Evolutionary conservation across 2,888 invertebrate species (phyloP).

Genomic region (Thereva unica): DNA sequence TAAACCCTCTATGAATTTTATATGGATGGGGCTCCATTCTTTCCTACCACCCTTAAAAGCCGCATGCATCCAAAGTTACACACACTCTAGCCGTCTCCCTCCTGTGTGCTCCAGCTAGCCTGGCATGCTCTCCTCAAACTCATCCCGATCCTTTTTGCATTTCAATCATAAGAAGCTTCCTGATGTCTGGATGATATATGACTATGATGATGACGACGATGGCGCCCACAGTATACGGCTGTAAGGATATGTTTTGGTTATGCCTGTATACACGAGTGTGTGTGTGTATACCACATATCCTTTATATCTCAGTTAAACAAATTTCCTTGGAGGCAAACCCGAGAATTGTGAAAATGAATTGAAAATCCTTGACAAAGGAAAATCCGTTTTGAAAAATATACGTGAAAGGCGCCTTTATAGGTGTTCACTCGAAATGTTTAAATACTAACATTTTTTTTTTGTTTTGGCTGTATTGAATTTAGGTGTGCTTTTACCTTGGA

Average conservation of each 20-base stretch:
- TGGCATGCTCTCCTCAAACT: slow-evolving; percentile 22
- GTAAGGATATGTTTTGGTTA: too few species aligned
- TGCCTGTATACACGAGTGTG: background rate
- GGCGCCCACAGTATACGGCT: slow-evolving; percentile 8
- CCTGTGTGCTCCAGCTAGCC: slow-evolving; percentile 11
- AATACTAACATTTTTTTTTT: too few species aligned
- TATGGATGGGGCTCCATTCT: slow-evolving; percentile 11
- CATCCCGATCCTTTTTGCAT: slow-evolving; percentile 38
- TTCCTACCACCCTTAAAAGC: slow-evolving; percentile 7
- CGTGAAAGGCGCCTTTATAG: background rate
- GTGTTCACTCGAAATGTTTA: too few species aligned
- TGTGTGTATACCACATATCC: slow-evolving; percentile 2
- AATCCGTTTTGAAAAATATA: slow-evolving; percentile 12
- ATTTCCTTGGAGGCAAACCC: slow-evolving; percentile 31
- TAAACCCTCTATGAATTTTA: slow-evolving; percentile 28
- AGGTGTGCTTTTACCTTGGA: too few species aligned
- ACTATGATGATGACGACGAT: slow-evolving; percentile 30
- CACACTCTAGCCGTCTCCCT: background rate
- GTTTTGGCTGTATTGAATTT: too few species aligned
- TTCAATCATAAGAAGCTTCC: slow-evolving; percentile 40
- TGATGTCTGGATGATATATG: slow-evolving; percentile 38
- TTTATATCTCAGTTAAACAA: slow-evolving; percentile 35
- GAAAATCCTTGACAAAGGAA: slow-evolving; percentile 24
- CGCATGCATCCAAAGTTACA: too few species aligned
- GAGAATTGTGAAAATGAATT: slow-evolving; percentile 34